Conservation (phyloP, 1,140 invertebrate species). For the Drosophila obscura region DNA sequence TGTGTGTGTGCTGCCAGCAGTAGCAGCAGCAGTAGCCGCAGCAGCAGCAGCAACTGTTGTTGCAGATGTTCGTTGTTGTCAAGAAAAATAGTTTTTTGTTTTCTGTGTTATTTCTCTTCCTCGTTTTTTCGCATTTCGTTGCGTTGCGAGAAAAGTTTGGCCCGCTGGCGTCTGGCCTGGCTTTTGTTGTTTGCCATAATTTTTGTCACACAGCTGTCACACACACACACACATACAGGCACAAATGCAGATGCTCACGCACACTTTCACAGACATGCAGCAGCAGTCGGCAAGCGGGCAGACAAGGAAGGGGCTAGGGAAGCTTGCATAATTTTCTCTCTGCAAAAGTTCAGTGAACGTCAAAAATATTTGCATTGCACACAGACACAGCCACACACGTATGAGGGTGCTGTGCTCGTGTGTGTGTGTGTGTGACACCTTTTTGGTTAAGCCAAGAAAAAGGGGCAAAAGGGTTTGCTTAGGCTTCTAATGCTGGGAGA, state of each 20-base stretch:
- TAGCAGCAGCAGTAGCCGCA: neutral
- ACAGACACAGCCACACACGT: neutral
- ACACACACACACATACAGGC: conserved; percentile 43
- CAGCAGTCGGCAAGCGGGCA: conserved; percentile 13
- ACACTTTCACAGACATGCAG: conserved; percentile 19
- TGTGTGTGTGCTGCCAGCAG: conserved; percentile 16
- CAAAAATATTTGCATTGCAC: conserved; percentile 79
- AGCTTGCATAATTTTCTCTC: conserved; percentile 79
- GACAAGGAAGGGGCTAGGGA: neutral
- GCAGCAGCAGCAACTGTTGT: conserved; percentile 29
- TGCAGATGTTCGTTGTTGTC: conserved; percentile 79
- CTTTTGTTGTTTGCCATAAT: conserved; percentile 79
- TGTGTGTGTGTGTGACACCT: conserved; percentile 42
- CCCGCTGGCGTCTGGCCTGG: conserved; percentile 52
- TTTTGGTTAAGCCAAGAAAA: conserved; percentile 24
- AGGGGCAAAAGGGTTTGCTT: conserved; percentile 18
- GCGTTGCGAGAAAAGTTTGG: conserved; percentile 65
- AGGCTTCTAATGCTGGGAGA: neutral
- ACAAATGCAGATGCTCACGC: conserved; percentile 17
- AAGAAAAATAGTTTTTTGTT: conserved; percentile 43
- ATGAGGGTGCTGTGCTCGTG: conserved; percentile 1
- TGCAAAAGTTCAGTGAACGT: conserved; percentile 82
- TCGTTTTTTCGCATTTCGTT: conserved; percentile 33
- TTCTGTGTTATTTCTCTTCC: conserved; percentile 12
- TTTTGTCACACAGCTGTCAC: conserved; percentile 81